Percentiles rank a stretch among this genome's conserved stretches.
Evolutionary conservation across 2,113 vertebrate genomes (phyloP).

Genomic region (Kobus ellipsiprymnus): DNA sequence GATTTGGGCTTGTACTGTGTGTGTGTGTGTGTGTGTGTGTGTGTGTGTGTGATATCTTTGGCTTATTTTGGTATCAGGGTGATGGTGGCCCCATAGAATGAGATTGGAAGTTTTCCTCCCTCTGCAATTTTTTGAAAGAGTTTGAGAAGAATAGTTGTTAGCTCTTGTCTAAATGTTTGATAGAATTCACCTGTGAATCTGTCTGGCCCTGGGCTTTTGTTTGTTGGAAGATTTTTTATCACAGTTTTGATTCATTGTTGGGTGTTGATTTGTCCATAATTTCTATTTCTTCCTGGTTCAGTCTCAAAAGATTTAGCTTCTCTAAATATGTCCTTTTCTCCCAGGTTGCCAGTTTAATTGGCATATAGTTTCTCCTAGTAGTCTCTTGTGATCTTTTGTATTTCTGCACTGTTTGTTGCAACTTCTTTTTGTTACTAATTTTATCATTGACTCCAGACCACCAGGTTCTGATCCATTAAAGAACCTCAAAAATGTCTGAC

Average conservation of each 20-base stretch:
- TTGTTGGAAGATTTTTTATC: not conserved
- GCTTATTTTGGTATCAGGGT: not conserved
- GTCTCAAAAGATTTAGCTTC: not conserved
- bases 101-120: not conserved
- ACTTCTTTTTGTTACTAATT: not conserved
- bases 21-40: not conserved
- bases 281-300: not conserved
- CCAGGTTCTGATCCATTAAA: too few relatives aligned
- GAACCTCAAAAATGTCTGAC: not conserved
- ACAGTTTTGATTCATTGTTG: not conserved
- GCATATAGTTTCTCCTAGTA: not conserved
- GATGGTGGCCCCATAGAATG: too few relatives aligned
- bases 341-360: not conserved
- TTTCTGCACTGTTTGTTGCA: not conserved
- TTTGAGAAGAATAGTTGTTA: not conserved
- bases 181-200: not conserved
- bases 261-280: not conserved
- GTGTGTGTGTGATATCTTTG: not conserved
- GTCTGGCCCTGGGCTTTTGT: not conserved
- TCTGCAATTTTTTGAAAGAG: not conserved
- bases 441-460: not conserved
- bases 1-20: not conserved
- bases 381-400: not conserved
- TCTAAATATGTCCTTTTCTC: not conserved
- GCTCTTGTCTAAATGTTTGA: not conserved